phyloP scores from a whole-genome alignment of 2,113 vertebrate species.

The Candoia aspera region DNA sequence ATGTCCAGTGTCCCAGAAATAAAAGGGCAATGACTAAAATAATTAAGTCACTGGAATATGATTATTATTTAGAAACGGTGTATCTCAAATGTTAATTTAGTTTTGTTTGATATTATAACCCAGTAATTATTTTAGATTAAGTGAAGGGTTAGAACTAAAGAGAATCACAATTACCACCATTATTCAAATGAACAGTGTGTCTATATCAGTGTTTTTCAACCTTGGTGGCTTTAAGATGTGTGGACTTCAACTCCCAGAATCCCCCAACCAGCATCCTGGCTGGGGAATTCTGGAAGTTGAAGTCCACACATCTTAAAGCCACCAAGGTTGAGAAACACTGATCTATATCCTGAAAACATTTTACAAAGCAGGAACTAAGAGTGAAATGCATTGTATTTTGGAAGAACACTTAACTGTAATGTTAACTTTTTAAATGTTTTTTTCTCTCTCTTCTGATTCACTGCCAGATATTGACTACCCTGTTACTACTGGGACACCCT shows the following conservation, averaged over 20 bases:
- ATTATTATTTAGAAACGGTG: too few species aligned
- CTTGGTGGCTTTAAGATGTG: too few species aligned
- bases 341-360: background rate
- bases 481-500: background rate
- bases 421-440: background rate
- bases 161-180: background rate
- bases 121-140: background rate
- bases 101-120: background rate
- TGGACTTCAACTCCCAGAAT: too few species aligned
- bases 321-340: too few species aligned
- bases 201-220: too few species aligned
- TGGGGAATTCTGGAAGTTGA: too few species aligned
- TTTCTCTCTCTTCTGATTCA: background rate
- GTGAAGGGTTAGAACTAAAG: background rate
- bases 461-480: background rate
- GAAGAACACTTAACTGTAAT: background rate
- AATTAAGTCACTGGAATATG: too few species aligned
- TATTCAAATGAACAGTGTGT: background rate
- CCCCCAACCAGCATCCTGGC: too few species aligned
- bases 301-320: too few species aligned
- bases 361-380: background rate
- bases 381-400: background rate
- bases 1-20: too few species aligned
- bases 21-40: too few species aligned
- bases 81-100: too few species aligned